Evolutionary conservation across 2,797 vertebrate genomes (phyloP).

Genomic region (Spatula clypeata): DNA sequence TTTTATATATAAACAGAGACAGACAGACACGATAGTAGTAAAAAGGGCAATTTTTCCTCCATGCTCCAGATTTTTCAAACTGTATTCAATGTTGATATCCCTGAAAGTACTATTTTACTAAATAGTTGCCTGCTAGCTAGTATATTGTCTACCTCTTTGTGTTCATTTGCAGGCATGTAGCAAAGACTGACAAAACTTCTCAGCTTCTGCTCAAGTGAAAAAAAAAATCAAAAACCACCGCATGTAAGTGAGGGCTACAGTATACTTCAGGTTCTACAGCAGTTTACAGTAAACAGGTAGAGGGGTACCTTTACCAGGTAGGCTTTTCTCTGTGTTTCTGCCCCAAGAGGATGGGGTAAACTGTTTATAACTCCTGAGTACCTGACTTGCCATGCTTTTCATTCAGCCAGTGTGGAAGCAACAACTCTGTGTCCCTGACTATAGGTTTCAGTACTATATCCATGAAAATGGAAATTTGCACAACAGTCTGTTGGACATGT

Average conservation of each 20-base stretch:
- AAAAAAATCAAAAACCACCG: background rate
- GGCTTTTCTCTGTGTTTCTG: background rate
- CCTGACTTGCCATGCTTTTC: background rate
- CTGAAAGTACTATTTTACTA: background rate
- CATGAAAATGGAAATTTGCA: background rate
- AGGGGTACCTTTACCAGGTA: background rate
- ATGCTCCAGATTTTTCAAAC: background rate
- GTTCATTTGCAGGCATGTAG: background rate
- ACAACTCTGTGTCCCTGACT: background rate
- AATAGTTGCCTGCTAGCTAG: background rate
- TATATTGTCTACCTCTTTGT: background rate
- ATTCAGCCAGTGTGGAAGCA: background rate
- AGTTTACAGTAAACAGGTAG: background rate
- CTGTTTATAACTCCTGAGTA: background rate
- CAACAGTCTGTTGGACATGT: background rate
- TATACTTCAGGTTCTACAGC: background rate
- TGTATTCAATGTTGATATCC: background rate
- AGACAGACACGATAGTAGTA: background rate
- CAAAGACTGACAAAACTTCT: background rate
- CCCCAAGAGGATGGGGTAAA: background rate
- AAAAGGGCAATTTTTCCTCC: background rate
- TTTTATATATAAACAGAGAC: background rate
- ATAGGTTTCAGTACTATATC: background rate
- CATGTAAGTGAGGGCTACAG: background rate
- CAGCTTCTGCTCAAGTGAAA: background rate